phyloP scores from a whole-genome alignment of 2,797 vertebrate genomes.

The Dryobates pubescens region DNA sequence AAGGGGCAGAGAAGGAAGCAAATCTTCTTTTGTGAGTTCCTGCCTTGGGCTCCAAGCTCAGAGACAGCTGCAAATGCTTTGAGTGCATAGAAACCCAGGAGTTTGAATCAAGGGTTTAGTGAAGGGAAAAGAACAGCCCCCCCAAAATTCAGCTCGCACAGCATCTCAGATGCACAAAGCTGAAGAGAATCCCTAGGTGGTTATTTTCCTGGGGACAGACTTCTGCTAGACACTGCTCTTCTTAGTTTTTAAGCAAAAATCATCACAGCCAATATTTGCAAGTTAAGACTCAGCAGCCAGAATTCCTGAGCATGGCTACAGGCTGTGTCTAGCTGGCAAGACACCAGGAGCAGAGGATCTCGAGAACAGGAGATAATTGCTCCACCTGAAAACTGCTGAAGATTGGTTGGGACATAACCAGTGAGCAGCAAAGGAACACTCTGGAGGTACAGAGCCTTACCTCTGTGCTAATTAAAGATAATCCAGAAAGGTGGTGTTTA shows the following conservation, averaged over 20 bases:
- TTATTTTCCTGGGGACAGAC: background rate
- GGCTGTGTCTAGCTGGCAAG: slow-evolving; percentile 27
- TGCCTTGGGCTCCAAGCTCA: background rate
- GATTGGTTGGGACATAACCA: slow-evolving; percentile 24
- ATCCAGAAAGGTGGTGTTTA: slow-evolving; percentile 12
- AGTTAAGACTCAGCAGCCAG: slow-evolving; percentile 4
- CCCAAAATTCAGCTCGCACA: background rate
- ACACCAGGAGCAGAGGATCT: background rate
- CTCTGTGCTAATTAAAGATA: slow-evolving; percentile 24
- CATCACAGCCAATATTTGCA: slow-evolving; percentile 8
- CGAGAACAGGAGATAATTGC: slow-evolving; percentile 7
- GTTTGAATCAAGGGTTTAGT: background rate
- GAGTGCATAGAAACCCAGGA: background rate
- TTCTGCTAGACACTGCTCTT: background rate
- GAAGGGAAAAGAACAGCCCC: background rate
- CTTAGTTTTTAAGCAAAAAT: background rate
- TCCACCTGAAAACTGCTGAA: slow-evolving; percentile 44
- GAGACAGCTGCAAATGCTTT: background rate
- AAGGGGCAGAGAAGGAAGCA: background rate
- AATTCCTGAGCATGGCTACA: background rate
- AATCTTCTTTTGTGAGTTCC: background rate
- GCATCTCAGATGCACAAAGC: background rate
- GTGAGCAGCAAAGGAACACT: slow-evolving; percentile 46
- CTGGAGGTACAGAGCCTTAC: background rate
- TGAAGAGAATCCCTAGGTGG: background rate